A percentile compares a stretch with the other conserved stretches of the same genome.
Conservation (phyloP, 2,888 invertebrate species). For the Octonoba sinensis region DNA sequence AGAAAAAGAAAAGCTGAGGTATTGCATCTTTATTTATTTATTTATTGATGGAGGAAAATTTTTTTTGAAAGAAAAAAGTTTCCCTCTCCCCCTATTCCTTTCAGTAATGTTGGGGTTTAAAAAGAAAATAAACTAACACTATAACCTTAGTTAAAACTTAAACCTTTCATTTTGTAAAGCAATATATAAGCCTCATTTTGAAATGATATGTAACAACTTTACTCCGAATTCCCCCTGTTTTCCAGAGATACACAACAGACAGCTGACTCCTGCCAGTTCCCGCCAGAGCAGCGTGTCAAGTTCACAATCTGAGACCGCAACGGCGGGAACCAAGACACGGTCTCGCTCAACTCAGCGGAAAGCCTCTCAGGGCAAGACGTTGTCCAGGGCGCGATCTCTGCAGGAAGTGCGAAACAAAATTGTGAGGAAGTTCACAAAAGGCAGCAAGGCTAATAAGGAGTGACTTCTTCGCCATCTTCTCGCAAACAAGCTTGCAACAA, state of each 20-base stretch:
- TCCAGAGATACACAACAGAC: conserved; percentile 48
- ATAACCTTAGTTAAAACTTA: no score
- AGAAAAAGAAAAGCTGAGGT: no score
- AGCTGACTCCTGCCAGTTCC: conserved; percentile 20
- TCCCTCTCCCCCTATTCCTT: no score
- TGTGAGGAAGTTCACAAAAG: conserved; percentile 41
- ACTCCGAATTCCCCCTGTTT: not conserved
- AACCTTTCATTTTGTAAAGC: no score
- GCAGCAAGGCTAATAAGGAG: conserved; percentile 5
- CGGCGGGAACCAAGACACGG: conserved; percentile 18
- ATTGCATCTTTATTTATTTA: no score
- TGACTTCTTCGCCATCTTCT: not conserved
- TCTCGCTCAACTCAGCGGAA: conserved; percentile 36
- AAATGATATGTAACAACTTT: no score
- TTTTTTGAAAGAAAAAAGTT: no score
- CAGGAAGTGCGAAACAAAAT: conserved; percentile 43
- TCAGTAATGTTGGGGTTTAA: no score
- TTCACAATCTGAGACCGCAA: conserved; percentile 42
- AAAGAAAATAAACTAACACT: no score
- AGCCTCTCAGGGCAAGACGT: not conserved
- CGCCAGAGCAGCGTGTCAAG: conserved; percentile 40
- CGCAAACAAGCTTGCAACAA: no score
- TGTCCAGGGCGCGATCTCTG: conserved; percentile 19
- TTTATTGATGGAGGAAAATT: no score
- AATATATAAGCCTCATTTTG: no score